These are phyloP conservation scores for Neomorphus geoffroyi DNA, from an alignment of 2,797 vertebrate genomes.

Conservation along the genomic window DNA sequence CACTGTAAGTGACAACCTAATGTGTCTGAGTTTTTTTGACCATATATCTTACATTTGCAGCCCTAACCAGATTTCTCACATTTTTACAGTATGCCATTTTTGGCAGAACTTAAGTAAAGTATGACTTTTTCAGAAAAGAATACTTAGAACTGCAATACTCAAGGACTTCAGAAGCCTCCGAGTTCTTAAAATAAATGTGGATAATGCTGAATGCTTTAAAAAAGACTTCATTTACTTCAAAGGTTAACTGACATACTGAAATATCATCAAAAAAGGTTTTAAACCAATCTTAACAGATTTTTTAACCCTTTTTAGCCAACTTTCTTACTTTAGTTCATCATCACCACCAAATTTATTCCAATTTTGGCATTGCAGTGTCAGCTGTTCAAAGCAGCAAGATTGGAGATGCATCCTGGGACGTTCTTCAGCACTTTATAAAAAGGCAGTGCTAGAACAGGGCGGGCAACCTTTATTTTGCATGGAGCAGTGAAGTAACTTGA, in stretches of 20 bases:
- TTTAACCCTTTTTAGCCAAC: fast-evolving
- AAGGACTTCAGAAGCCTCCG: not conserved
- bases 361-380: not conserved
- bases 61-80: not conserved
- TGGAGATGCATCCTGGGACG: not conserved
- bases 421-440: not conserved
- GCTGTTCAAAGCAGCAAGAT: not conserved
- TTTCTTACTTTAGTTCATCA: not conserved
- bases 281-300: not conserved
- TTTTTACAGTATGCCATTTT: not conserved
- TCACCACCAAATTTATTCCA: not conserved
- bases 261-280: not conserved
- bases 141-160: not conserved
- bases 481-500: not conserved
- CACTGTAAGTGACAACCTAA: not conserved
- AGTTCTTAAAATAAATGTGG: not conserved
- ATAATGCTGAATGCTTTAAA: not conserved
- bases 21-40: not conserved
- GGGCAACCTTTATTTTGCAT: not conserved
- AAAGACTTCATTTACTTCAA: not conserved
- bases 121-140: not conserved
- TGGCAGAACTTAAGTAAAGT: not conserved
- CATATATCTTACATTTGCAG: not conserved
- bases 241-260: not conserved
- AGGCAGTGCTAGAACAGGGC: not conserved